A percentile compares a stretch with the other conserved stretches of the same genome.
Conservation (phyloP, 1,140 invertebrate species). For the Rhopalosiphum maidis region DNA sequence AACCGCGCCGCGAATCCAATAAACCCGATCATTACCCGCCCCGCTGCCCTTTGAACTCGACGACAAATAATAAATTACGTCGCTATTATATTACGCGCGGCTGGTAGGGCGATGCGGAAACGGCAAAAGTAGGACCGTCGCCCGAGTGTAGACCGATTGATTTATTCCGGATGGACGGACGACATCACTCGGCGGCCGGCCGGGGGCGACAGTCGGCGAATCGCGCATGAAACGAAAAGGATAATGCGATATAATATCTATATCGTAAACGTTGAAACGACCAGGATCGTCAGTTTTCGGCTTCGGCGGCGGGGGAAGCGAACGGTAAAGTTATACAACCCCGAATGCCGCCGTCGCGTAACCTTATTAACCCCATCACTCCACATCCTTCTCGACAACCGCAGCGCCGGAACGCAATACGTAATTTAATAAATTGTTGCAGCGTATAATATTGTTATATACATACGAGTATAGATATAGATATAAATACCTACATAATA, state of each 20-base stretch:
- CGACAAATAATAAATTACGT: constrained; percentile 29
- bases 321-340: not conserved
- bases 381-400: not conserved
- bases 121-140: not conserved
- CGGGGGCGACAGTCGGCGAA: not conserved
- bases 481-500: no score
- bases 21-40: constrained; percentile 43
- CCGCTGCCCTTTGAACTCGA: constrained; percentile 28
- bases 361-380: not conserved
- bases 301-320: not conserved
- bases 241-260: not conserved
- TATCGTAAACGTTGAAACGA: not conserved
- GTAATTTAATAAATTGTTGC: constrained; percentile 4
- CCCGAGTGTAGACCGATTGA: constrained; percentile 9
- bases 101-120: not conserved
- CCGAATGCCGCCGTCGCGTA: not conserved
- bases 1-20: constrained; percentile 43
- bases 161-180: constrained; percentile 50
- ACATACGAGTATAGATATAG: not conserved
- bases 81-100: not conserved
- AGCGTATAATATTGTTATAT: not conserved
- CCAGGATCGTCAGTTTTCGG: not conserved
- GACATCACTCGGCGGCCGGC: constrained; percentile 63
- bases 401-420: not conserved
- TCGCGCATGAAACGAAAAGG: not conserved